Evolutionary conservation across 23 tunicate species (phyloP).

Genomic region (Styela clava): DNA sequence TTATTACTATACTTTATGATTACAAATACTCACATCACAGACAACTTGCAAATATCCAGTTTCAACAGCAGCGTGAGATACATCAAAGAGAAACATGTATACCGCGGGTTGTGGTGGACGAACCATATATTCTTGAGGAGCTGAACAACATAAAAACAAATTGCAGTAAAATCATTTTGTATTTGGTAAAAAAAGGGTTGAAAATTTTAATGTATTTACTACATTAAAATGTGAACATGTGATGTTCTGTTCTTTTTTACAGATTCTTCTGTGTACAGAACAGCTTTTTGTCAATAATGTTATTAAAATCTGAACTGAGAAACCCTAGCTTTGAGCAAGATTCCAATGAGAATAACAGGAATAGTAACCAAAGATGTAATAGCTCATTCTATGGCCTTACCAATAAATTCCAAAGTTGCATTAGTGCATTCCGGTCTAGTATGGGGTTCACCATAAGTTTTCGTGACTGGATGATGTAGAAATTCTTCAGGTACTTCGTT

Average conservation of each 20-base stretch:
- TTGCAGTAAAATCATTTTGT: not conserved
- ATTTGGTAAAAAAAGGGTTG: not conserved
- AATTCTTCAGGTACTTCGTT: constrained; percentile 99
- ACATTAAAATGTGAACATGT: not conserved
- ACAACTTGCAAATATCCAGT: constrained; percentile 90
- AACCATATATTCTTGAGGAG: constrained; percentile 99
- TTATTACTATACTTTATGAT: too few species aligned
- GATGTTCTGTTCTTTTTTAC: too few species aligned
- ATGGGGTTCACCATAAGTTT: constrained; percentile 95
- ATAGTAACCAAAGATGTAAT: too few species aligned
- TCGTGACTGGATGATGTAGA: constrained; percentile 84
- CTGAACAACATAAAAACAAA: constrained; percentile 28
- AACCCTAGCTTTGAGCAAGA: too few species aligned
- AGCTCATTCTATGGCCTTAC: too few species aligned
- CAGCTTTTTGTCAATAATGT: too few species aligned
- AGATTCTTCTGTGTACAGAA: too few species aligned
- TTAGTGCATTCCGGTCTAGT: constrained; percentile 98
- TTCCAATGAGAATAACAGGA: too few species aligned
- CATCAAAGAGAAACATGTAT: constrained; percentile 90
- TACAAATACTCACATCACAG: constrained; percentile 77
- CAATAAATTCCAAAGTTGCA: constrained; percentile 95
- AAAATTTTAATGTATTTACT: not conserved
- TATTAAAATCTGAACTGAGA: too few species aligned
- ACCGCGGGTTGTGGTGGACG: constrained; percentile 99
- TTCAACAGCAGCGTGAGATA: constrained; percentile 92